Conservation (phyloP, 2,797 vertebrate species). For the Prionace glauca region DNA sequence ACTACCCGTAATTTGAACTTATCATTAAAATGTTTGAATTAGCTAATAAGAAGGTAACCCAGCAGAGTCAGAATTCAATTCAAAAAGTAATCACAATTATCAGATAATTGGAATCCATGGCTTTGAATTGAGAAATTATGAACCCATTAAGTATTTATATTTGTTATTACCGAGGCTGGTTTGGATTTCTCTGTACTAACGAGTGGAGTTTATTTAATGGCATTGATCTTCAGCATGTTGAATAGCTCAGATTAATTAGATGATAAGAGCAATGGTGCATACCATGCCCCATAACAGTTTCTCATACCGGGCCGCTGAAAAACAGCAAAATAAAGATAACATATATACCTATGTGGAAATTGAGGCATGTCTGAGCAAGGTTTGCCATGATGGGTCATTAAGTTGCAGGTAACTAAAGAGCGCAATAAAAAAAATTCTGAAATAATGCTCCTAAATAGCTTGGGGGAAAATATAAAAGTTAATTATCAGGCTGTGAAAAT, state of each 20-base stretch:
- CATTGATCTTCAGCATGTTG: not conserved
- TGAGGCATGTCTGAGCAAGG: not conserved
- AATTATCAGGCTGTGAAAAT: not conserved
- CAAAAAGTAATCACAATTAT: not conserved
- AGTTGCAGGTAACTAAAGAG: not conserved
- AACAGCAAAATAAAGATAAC: not conserved
- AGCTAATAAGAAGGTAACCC: not conserved
- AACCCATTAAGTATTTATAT: not conserved
- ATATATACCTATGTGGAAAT: not conserved
- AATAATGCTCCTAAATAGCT: not conserved
- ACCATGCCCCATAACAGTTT: too few relatives aligned
- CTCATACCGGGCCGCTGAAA: too few relatives aligned
- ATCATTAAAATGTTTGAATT: not conserved
- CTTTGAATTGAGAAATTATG: not conserved
- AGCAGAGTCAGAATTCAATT: not conserved
- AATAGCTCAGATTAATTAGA: not conserved
- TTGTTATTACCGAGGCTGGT: not conserved
- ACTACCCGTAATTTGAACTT: not conserved
- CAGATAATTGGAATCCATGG: not conserved
- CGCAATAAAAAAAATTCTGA: not conserved
- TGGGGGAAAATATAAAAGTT: not conserved
- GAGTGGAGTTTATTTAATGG: not conserved
- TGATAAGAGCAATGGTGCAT: not conserved
- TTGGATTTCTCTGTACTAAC: not conserved
- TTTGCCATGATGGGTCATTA: not conserved